Conservation (phyloP, 2,888 invertebrate species). For the Nephrotoma flavescens region DNA sequence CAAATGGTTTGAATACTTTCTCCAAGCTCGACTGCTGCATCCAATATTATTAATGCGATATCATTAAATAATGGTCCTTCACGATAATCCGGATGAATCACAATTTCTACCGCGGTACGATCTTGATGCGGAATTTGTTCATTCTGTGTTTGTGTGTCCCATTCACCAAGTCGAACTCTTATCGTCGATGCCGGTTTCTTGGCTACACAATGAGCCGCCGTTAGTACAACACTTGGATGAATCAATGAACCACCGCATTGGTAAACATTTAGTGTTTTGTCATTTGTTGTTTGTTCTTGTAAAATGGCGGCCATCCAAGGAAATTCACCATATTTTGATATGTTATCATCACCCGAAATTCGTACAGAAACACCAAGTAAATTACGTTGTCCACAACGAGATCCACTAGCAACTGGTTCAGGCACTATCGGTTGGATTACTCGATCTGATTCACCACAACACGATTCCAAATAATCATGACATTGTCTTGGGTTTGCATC, state of each 20-base stretch:
- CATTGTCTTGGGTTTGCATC: slow-evolving; percentile 12
- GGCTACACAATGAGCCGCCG: slow-evolving; percentile 63
- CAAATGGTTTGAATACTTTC: slow-evolving; percentile 57
- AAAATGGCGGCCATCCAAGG: slow-evolving; percentile 39
- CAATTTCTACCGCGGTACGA: slow-evolving; percentile 39
- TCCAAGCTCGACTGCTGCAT: slow-evolving; percentile 41
- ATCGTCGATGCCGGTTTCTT: slow-evolving; percentile 19
- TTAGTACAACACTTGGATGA: slow-evolving; percentile 45
- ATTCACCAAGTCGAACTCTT: slow-evolving; percentile 57
- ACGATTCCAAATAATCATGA: slow-evolving; percentile 20
- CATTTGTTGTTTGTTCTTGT: slow-evolving; percentile 18
- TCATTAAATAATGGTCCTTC: slow-evolving; percentile 55
- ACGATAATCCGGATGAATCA: slow-evolving; percentile 48
- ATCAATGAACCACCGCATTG: slow-evolving; percentile 28
- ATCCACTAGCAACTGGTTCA: slow-evolving; percentile 18
- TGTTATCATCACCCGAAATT: slow-evolving; percentile 47
- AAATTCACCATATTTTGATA: slow-evolving; percentile 39
- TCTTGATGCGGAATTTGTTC: slow-evolving; percentile 60
- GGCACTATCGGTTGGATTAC: slow-evolving; percentile 20
- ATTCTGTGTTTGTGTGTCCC: slow-evolving; percentile 61
- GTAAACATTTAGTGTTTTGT: slow-evolving; percentile 30
- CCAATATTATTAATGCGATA: slow-evolving; percentile 52
- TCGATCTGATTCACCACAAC: slow-evolving; percentile 21
- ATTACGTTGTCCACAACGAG: slow-evolving; percentile 57
- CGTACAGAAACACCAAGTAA: slow-evolving; percentile 55